Base-by-base conservation (phyloP, 1,140 invertebrate species). In the Tetranychus urticae region DNA sequence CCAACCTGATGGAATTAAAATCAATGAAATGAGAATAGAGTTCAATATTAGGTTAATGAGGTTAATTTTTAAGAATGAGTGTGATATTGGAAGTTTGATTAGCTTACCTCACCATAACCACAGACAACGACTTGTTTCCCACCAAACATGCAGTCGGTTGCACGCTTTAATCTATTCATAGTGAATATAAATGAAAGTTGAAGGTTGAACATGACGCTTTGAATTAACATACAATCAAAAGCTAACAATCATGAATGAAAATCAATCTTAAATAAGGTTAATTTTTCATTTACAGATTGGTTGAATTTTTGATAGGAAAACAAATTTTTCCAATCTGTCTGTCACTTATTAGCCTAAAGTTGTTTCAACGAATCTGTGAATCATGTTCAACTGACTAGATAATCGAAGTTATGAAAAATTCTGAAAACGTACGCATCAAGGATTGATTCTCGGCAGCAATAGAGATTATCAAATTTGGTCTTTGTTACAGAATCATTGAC, bases 401-500 rank as follows among this genome's bases (percentile, higher is more conserved):
- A 23, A 42, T 42, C 5, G 10, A 42, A 42, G 5, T 42, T 6
- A 42, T 42, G 39, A 42, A 6, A 42, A 42, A 42, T 42, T 42
- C 39, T 42, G 10, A 42, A 42, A 42, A 42, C 78, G 79, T 74
- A 90, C 86, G 87, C 84, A 72, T 88, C 86, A 67, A 89, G 79
- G 67, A 89, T 85, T 60, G 83, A 85, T 74, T 89, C 86, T 37
- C 85, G 77, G 72, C 88, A 93, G 66, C 85, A 88, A 71, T 93
- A 93, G 34, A 93, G 76, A 74, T 92, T 97, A 71, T 97, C 92
- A 73, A 94, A 97, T 77, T 96, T 97, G n/a, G 89, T 96, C 78
- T 97, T 97, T 0, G 90, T 97, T 8, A 97, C 91, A 34, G 88
- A 93, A 75, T 97, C 92, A 71, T 97, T 97, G 39, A 97, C 90